Evolutionary conservation across 2,888 invertebrate genomes (phyloP).

Genomic region (Cordilura impudica): DNA sequence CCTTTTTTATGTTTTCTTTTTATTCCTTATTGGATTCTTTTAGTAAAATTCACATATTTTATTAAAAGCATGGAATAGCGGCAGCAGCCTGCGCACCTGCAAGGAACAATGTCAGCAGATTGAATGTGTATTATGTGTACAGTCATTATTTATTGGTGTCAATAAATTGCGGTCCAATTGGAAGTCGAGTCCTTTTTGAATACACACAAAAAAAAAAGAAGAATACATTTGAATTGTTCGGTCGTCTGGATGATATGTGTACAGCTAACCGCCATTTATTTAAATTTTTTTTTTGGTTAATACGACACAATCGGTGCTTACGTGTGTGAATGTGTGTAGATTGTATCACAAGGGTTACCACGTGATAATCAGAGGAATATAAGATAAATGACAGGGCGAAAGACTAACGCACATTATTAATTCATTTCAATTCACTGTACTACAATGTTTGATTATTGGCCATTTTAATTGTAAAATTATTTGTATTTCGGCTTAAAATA

Average conservation of each 20-base stretch:
- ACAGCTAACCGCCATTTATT: constrained; percentile 50
- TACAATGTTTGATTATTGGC: too few species aligned
- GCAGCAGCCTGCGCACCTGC: constrained; percentile 54
- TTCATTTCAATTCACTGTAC: too few species aligned
- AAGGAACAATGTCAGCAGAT: constrained; percentile 60
- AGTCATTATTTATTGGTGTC: constrained; percentile 75
- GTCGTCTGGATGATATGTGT: constrained; percentile 43
- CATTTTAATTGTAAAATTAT: too few species aligned
- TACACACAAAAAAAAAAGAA: background rate
- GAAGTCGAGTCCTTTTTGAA: constrained; percentile 48
- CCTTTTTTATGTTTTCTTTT: constrained; percentile 31
- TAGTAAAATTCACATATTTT: constrained; percentile 55
- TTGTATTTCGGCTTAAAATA: too few species aligned
- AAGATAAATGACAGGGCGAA: background rate
- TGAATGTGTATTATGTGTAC: constrained; percentile 67
- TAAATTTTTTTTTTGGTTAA: constrained; percentile 29
- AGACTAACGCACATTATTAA: too few species aligned
- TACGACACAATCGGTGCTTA: constrained; percentile 21
- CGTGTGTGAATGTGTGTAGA: constrained; percentile 1
- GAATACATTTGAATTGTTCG: constrained; percentile 41
- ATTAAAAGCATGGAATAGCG: constrained; percentile 48
- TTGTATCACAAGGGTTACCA: constrained; percentile 29
- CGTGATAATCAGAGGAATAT: constrained; percentile 5
- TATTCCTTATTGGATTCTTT: constrained; percentile 47
- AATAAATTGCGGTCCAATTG: constrained; percentile 69